Evolutionary conservation across 2,113 vertebrate species (phyloP).

Genomic region (Stigmatopora nigra): DNA sequence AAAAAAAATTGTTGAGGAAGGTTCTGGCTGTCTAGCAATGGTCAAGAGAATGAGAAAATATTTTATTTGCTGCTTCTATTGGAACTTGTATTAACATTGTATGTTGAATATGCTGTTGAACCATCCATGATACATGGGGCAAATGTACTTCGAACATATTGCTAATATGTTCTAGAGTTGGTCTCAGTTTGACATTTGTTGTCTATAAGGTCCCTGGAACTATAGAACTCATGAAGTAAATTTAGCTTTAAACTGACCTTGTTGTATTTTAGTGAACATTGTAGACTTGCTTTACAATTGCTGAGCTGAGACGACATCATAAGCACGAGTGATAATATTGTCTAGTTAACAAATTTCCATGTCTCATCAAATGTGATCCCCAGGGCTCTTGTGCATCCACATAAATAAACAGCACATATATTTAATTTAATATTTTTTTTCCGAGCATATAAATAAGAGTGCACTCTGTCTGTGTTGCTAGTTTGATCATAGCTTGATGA

Average conservation of each 20-base stretch:
- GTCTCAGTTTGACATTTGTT: too few species aligned
- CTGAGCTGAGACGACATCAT: conserved; percentile 19
- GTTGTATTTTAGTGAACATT: not conserved
- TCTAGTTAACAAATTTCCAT: conserved; percentile 36
- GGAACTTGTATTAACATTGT: too few species aligned
- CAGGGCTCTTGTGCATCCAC: conserved; percentile 36
- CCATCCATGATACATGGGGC: too few species aligned
- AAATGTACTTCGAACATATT: too few species aligned
- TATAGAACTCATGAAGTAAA: not conserved
- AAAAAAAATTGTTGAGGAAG: too few species aligned
- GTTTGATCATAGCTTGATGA: conserved; percentile 45
- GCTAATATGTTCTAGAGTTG: too few species aligned
- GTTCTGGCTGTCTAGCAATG: too few species aligned
- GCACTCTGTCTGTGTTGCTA: conserved; percentile 21
- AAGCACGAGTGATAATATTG: conserved; percentile 26
- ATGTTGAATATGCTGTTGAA: too few species aligned
- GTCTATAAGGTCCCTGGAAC: too few species aligned
- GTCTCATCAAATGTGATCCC: conserved; percentile 47
- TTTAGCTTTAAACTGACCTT: not conserved
- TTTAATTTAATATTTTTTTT: conserved; percentile 51
- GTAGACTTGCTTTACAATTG: not conserved
- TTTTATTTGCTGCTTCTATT: too few species aligned
- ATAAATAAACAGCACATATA: conserved; percentile 62
- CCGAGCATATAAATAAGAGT: conserved; percentile 50
- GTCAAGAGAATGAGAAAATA: too few species aligned